These are phyloP conservation scores for Trileptium ribeirensis DNA, from an alignment of 2,888 invertebrate species.

Conservation along the genomic window DNA sequence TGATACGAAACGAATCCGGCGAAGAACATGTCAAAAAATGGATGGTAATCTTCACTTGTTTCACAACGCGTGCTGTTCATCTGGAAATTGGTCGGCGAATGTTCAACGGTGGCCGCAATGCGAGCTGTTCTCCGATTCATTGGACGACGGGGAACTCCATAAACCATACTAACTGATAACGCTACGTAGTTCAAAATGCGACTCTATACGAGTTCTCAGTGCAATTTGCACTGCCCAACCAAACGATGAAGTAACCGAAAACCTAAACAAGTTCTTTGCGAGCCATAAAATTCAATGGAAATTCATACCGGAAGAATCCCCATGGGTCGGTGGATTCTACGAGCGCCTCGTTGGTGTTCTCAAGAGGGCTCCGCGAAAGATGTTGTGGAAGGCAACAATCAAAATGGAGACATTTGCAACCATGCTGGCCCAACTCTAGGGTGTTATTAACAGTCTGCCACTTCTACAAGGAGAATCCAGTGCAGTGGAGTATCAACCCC, in stretches of 20 bases:
- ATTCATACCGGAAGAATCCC: too few relatives aligned
- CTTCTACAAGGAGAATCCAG: neutral
- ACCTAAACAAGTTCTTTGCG: neutral
- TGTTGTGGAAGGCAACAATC: neutral
- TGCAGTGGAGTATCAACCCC: too few relatives aligned
- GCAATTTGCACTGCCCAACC: neutral
- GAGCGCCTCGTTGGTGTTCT: neutral
- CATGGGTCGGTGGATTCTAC: too few relatives aligned
- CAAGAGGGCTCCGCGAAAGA: neutral
- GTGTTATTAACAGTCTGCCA: neutral
- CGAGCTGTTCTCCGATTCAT: too few relatives aligned
- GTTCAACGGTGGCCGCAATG: too few relatives aligned
- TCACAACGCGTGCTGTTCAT: conserved; percentile 16
- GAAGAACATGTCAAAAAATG: neutral
- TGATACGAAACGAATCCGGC: neutral
- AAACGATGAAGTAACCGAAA: neutral
- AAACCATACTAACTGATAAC: neutral
- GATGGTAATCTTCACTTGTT: conserved; percentile 18
- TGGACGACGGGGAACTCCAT: too few relatives aligned
- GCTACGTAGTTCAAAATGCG: neutral
- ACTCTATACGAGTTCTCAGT: neutral
- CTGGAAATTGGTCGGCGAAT: neutral
- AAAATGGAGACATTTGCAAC: neutral
- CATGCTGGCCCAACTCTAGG: neutral
- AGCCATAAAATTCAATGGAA: too few relatives aligned